A percentile compares a stretch with the other conserved stretches of the same genome.
Evolutionary conservation across 2,888 invertebrate genomes (phyloP).

Genomic region (Gnatocerus cornutus): DNA sequence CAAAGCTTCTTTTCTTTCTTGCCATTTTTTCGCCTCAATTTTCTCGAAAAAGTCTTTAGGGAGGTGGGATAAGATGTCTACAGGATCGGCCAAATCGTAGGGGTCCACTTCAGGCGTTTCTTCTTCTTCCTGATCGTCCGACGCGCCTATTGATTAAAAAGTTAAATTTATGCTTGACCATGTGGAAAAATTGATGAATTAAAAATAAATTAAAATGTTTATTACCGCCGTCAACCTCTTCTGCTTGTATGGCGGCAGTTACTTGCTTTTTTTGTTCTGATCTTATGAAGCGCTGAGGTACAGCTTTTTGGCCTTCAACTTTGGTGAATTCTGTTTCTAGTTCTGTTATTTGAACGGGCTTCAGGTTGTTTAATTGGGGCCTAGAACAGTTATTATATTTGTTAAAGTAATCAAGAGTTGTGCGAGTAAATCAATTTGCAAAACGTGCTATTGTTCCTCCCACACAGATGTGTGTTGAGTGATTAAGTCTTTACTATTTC

Average conservation of each 20-base stretch:
- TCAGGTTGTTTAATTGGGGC: constrained; percentile 88
- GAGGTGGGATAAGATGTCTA: constrained; percentile 93
- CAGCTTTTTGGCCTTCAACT: constrained; percentile 76
- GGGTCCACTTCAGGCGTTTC: constrained; percentile 83
- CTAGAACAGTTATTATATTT: constrained; percentile 71
- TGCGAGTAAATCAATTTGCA: too few species aligned
- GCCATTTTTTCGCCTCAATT: constrained; percentile 97
- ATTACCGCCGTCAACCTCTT: constrained; percentile 72
- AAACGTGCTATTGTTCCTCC: neutral
- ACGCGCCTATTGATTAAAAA: constrained; percentile 25
- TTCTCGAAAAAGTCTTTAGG: constrained; percentile 98
- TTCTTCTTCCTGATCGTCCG: constrained; percentile 74
- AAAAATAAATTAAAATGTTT: constrained; percentile 61
- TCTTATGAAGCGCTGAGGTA: constrained; percentile 83
- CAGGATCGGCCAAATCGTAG: constrained; percentile 91
- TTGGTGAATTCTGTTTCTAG: constrained; percentile 91
- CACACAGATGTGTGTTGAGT: too few species aligned
- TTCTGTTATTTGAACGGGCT: constrained; percentile 93
- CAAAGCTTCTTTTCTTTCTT: constrained; percentile 93
- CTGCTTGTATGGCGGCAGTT: constrained; percentile 70
- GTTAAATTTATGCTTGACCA: constrained; percentile 23
- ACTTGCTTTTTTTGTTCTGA: constrained; percentile 85
- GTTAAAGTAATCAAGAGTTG: too few species aligned
- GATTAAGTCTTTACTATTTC: neutral
- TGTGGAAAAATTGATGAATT: constrained; percentile 21